Evolutionary conservation across 2,113 vertebrate genomes (phyloP).

Genomic region (Atrichornis clamosus): DNA sequence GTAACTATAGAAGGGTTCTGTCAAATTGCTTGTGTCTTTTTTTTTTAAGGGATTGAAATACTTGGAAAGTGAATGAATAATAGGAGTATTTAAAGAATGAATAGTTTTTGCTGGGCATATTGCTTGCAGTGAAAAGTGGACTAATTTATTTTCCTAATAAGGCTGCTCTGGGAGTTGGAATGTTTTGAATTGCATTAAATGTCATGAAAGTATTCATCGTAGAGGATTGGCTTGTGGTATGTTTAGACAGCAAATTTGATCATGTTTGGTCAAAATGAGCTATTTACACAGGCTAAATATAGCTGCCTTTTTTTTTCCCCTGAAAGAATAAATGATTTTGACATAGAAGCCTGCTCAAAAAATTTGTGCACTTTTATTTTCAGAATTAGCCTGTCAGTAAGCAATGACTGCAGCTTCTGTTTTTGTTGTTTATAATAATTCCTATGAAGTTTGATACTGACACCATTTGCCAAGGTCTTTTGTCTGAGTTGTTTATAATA

Average conservation of each 20-base stretch:
- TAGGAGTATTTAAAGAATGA: slow-evolving; percentile 41
- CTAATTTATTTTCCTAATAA: slow-evolving; percentile 65
- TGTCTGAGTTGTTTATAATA: not conserved
- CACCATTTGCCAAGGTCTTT: not conserved
- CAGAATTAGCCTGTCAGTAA: not conserved
- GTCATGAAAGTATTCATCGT: slow-evolving; percentile 26
- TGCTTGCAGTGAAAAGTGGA: not conserved
- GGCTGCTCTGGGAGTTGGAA: slow-evolving; percentile 49
- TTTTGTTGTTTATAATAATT: not conserved
- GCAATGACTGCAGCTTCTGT: not conserved
- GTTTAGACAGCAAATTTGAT: slow-evolving; percentile 45
- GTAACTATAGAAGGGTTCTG: not conserved
- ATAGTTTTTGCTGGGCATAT: not conserved
- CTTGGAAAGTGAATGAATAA: not conserved
- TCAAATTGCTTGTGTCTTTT: not conserved
- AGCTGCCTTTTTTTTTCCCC: not conserved
- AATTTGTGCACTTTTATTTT: not conserved
- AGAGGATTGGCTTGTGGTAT: slow-evolving; percentile 2
- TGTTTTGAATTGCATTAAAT: slow-evolving; percentile 59
- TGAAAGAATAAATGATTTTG: not conserved
- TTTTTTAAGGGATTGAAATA: not conserved
- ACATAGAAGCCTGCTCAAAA: not conserved
- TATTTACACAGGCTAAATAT: slow-evolving; percentile 27
- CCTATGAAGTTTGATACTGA: not conserved
- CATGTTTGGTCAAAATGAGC: slow-evolving; percentile 9